Evolutionary conservation across 2,888 invertebrate genomes (phyloP).

Genomic region (Apeira syringaria): DNA sequence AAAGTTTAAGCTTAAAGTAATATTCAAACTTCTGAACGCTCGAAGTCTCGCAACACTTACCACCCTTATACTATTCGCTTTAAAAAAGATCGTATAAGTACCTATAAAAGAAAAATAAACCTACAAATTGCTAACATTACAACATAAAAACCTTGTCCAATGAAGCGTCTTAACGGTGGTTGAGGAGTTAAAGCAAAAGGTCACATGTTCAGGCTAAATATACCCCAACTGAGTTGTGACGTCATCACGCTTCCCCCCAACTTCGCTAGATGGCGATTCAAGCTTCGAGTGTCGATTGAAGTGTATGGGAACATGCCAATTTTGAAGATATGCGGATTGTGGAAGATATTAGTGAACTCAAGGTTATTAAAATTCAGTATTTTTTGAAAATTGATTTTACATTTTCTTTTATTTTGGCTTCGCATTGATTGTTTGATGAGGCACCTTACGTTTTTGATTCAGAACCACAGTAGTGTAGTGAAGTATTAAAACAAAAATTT

Average conservation of each 20-base stretch:
- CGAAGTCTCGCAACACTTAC: no score
- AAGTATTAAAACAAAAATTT: no score
- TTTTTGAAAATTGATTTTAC: no score
- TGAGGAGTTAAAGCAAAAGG: slow-evolving; percentile 4
- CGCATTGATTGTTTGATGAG: no score
- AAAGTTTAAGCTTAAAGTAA: no score
- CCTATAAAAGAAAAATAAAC: background rate
- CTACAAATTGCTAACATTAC: background rate
- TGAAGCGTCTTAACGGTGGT: background rate
- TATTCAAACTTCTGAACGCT: no score
- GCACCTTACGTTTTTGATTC: no score
- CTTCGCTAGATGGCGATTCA: background rate
- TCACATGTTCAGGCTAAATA: background rate
- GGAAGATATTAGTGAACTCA: background rate
- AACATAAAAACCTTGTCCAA: background rate
- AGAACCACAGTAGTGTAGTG: no score
- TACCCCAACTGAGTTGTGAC: background rate
- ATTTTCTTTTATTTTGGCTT: no score
- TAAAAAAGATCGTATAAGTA: no score
- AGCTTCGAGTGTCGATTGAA: background rate
- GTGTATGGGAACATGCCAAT: background rate
- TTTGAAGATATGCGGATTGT: background rate
- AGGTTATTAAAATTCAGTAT: no score
- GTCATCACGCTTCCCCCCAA: background rate
- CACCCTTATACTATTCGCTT: no score